Base-by-base conservation (phyloP, 2,888 invertebrate species). In the Drosophila siamana region DNA sequence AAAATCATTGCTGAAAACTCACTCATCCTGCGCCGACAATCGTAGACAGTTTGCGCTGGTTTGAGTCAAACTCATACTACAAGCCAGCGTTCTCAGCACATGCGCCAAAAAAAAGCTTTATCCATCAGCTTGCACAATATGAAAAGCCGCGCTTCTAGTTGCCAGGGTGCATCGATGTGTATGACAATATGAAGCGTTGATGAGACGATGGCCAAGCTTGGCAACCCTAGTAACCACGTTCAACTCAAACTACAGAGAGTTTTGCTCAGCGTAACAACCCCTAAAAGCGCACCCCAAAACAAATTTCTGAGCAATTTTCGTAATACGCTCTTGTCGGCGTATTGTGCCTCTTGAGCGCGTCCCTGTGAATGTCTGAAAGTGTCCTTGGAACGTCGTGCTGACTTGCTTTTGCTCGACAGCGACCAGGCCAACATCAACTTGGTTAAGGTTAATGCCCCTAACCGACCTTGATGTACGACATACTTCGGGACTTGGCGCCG, bases 401-500 rank as follows among this genome's bases (percentile, higher is more conserved):
- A 66, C 63, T 74, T 71, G 67, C 65, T 69, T 74, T 44, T 44
- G 57, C 66, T 61, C 54, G 36, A 59, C 48, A 60, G 57, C 74
- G 78, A 68, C 76, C 76, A 79, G 76, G 80, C 71, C 85, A 81
- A 69, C 81, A 78, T 65, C 83, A 86, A 83, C 80, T 78, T 85
- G 73, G 83, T 79, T 76, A 80, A 87, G 91, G 91, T 91, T 88
- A 89, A 83, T 89, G 90, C 80, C 90, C 91, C 91, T 88, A 89
- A 83, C 89, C 91, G 91, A 90, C 90, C 91, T 91, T 91, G 90
- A 82, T 78, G 73, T 76, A 77, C 84, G 88, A 75, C 87, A 88
- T 56, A 88, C 79, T 81, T 86, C 72, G 87, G 85, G 74, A 80
- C 57, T 73, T 67, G 80, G 84, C 55, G 56, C 86, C 79, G 72